Conservation (phyloP, 1,140 invertebrate species). For the Fopius arisanus region DNA sequence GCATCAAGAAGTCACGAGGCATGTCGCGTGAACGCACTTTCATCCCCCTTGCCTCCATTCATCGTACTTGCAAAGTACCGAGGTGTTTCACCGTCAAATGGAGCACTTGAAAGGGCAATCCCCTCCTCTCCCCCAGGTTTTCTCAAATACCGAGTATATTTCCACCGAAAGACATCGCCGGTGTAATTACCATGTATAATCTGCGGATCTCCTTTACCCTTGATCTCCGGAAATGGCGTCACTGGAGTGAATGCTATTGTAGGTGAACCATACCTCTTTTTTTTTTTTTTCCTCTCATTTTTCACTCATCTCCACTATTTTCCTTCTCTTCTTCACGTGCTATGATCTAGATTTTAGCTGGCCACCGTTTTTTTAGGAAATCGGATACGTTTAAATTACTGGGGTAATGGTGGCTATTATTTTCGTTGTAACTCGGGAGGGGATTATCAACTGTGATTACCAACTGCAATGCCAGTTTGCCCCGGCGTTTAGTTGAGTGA, state of each 20-base stretch:
- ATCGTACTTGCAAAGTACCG: background rate
- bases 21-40: constrained; percentile 28
- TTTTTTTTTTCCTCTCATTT: background rate
- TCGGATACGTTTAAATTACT: background rate
- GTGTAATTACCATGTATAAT: background rate
- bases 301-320: too few species aligned
- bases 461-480: background rate
- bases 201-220: constrained; percentile 5
- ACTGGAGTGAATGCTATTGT: background rate
- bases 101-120: background rate
- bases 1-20: constrained; percentile 25
- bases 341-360: background rate
- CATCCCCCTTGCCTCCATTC: constrained; percentile 12
- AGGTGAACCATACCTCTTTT: background rate
- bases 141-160: background rate
- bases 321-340: background rate
- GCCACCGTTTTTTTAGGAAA: background rate
- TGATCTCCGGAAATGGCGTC: constrained; percentile 10
- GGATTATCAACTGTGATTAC: constrained; percentile 6
- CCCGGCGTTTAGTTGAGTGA: constrained; percentile 12
- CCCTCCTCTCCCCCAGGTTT: background rate
- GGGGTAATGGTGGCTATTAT: background rate
- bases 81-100: background rate
- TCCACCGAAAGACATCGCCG: background rate
- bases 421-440: background rate